phyloP scores from a whole-genome alignment of 2,888 invertebrate genomes.

The Euphydryas editha region DNA sequence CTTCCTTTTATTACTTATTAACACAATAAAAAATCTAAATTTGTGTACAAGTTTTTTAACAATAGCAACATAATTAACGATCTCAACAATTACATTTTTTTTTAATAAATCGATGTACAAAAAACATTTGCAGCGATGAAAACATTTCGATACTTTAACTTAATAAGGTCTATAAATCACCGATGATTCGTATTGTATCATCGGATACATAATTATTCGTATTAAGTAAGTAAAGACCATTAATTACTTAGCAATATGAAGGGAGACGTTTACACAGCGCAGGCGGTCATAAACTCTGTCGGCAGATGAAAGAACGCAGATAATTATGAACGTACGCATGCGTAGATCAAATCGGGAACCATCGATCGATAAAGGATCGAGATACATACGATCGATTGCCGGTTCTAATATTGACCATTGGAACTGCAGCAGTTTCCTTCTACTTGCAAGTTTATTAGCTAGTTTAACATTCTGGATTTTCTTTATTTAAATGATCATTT shows the following conservation, averaged over 20 bases:
- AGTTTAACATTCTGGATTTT: background rate
- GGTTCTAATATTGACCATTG: constrained; percentile 45
- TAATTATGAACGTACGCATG: constrained; percentile 79
- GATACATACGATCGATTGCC: constrained; percentile 63
- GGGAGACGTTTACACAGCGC: constrained; percentile 75
- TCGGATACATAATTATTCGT: constrained; percentile 68
- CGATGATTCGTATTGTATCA: constrained; percentile 53
- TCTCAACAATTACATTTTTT: too few species aligned
- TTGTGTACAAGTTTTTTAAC: too few species aligned
- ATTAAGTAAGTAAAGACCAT: constrained; percentile 57
- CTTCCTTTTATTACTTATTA: too few species aligned
- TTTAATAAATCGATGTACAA: background rate
- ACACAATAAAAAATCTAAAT: too few species aligned
- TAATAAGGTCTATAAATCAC: constrained; percentile 52
- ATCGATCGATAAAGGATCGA: constrained; percentile 78
- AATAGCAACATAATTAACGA: too few species aligned
- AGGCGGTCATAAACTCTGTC: constrained; percentile 74
- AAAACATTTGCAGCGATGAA: background rate
- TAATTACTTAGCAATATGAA: constrained; percentile 78
- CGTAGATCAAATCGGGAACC: constrained; percentile 80
- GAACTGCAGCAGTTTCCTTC: background rate
- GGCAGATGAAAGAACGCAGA: constrained; percentile 79
- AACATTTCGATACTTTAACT: constrained; percentile 41
- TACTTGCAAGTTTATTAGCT: background rate
- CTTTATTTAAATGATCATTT: constrained; percentile 12